A percentile compares a stretch with the other conserved stretches of the same genome.
Evolutionary conservation across 64 coral and sea anemone species (phyloP).

Genomic region (Stichodactyla helianthus): DNA sequence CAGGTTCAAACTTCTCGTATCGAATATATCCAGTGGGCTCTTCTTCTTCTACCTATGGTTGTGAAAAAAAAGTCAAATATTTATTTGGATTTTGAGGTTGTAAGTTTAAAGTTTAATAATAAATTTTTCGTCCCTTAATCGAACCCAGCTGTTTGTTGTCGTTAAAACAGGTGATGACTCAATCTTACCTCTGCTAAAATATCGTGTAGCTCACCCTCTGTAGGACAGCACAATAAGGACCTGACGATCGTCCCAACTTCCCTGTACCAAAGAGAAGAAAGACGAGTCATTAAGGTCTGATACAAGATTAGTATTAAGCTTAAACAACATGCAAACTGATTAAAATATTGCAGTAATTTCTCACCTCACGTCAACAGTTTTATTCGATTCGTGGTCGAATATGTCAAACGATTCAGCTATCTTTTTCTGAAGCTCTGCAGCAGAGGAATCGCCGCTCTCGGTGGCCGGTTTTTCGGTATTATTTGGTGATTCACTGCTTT

Average conservation of each 20-base stretch:
- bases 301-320: neutral
- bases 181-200: slow-evolving; percentile 82
- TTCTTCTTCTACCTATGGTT: slow-evolving; percentile 81
- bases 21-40: slow-evolving; percentile 95
- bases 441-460: slow-evolving; percentile 64
- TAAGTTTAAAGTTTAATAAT: too few relatives aligned
- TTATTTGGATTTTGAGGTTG: too few relatives aligned
- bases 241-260: slow-evolving; percentile 98
- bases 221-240: slow-evolving; percentile 92
- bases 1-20: slow-evolving; percentile 97
- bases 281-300: neutral
- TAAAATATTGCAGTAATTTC: neutral
- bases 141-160: neutral
- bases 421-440: slow-evolving; percentile 83
- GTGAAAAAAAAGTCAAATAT: neutral
- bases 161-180: neutral
- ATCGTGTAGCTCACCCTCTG: slow-evolving; percentile 96
- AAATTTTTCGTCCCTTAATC: too few relatives aligned
- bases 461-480: slow-evolving; percentile 44
- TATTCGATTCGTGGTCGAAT: slow-evolving; percentile 99
- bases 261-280: slow-evolving; percentile 39
- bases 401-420: slow-evolving; percentile 97
- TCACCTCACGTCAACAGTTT: slow-evolving; percentile 98
- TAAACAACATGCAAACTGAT: neutral
- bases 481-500: slow-evolving; percentile 25